phyloP scores from a whole-genome alignment of 1,140 invertebrate species.

The Diplogasteroides magnus region DNA sequence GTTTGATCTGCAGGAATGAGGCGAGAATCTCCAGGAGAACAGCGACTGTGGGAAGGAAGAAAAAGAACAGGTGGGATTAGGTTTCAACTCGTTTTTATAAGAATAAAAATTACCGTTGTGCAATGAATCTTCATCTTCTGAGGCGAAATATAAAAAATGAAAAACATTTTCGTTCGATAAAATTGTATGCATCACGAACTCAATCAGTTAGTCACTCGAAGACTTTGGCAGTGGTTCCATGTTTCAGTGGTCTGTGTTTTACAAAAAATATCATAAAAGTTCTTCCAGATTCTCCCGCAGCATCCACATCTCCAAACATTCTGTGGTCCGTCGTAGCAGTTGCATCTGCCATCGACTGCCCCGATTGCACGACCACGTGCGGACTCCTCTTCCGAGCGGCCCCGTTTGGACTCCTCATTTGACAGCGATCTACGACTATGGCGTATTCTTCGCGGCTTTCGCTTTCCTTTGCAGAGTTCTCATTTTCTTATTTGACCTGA shows the following conservation, averaged over 20 bases:
- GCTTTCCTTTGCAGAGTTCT: background rate
- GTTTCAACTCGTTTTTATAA: too few species aligned
- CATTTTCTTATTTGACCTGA: background rate
- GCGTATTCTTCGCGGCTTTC: background rate
- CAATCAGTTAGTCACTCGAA: background rate
- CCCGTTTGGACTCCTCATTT: background rate
- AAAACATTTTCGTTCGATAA: background rate
- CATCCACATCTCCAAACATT: too few species aligned
- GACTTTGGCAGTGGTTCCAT: background rate
- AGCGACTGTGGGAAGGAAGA: background rate
- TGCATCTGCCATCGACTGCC: background rate
- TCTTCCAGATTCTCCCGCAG: too few species aligned
- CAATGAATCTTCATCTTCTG: too few species aligned
- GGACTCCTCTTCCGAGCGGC: background rate
- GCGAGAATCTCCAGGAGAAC: background rate
- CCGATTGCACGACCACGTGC: background rate
- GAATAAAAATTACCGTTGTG: too few species aligned
- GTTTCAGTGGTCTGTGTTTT: too few species aligned
- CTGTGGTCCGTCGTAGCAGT: background rate
- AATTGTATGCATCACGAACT: background rate
- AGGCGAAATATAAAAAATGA: too few species aligned
- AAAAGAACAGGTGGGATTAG: too few species aligned
- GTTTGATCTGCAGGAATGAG: background rate
- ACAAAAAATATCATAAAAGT: too few species aligned
- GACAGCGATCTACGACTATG: background rate